phyloP scores from a whole-genome alignment of 1,140 invertebrate genomes.

The Heliconius congener region DNA sequence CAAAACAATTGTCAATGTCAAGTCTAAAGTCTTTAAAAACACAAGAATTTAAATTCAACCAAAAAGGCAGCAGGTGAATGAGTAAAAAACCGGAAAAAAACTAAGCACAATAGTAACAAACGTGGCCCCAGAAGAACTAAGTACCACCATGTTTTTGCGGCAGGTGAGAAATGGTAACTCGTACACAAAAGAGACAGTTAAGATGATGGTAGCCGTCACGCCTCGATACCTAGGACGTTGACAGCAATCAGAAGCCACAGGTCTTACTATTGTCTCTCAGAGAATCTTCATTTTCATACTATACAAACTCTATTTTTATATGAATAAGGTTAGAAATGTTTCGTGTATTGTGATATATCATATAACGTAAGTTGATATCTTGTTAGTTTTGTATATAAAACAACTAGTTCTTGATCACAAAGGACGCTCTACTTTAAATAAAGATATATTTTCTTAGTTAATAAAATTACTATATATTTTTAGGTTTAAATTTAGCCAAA shows the following conservation, averaged over 20 bases:
- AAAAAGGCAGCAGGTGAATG: background rate
- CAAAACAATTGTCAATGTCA: too few species aligned
- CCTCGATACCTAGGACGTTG: slow-evolving; percentile 63
- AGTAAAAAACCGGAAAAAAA: background rate
- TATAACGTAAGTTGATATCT: slow-evolving; percentile 36
- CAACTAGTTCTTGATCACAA: background rate
- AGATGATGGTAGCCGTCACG: slow-evolving; percentile 52
- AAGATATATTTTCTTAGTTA: too few species aligned
- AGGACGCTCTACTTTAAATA: too few species aligned
- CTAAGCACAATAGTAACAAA: background rate
- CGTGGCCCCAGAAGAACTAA: background rate
- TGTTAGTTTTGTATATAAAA: slow-evolving; percentile 33
- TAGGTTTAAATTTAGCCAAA: too few species aligned
- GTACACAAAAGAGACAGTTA: slow-evolving; percentile 43
- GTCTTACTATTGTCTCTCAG: slow-evolving; percentile 46
- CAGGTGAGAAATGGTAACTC: slow-evolving; percentile 38
- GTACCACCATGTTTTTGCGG: slow-evolving; percentile 17
- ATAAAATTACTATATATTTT: too few species aligned
- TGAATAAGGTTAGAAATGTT: slow-evolving; percentile 16
- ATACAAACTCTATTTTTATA: background rate
- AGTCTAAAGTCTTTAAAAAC: background rate
- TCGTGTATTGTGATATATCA: slow-evolving; percentile 9
- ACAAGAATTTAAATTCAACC: background rate
- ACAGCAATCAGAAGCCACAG: slow-evolving; percentile 68
- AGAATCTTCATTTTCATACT: slow-evolving; percentile 16